Conservation (phyloP, 2,888 invertebrate genomes). For the Mayetiola destructor region DNA sequence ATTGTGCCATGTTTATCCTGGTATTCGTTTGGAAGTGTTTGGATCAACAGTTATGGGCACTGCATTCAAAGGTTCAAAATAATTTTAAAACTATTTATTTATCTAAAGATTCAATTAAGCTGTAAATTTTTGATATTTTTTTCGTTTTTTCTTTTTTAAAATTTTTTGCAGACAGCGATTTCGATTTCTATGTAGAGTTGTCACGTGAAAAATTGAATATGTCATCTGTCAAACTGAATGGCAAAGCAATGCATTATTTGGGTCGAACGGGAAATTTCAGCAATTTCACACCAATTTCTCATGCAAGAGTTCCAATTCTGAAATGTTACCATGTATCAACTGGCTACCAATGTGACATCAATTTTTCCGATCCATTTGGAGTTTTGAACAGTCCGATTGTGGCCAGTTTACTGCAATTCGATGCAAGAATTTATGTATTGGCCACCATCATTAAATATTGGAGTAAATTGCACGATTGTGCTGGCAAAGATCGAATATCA, state of each 20-base stretch:
- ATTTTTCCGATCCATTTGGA: slow-evolving; percentile 6
- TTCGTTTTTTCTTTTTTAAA: not conserved
- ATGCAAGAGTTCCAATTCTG: slow-evolving; percentile 2
- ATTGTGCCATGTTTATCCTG: not conserved
- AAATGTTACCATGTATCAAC: not conserved
- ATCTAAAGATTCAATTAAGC: too few species aligned
- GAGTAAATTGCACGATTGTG: slow-evolving; percentile 1
- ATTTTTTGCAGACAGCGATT: slow-evolving; percentile 3
- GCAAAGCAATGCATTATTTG: not conserved
- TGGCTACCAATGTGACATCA: not conserved
- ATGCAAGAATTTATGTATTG: not conserved
- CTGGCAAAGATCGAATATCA: slow-evolving; percentile 4
- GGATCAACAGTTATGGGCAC: slow-evolving; percentile 11
- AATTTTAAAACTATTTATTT: too few species aligned
- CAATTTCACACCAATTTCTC: not conserved
- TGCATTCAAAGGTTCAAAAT: slow-evolving; percentile 8
- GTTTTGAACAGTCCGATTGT: slow-evolving; percentile 5
- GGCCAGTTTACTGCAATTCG: not conserved
- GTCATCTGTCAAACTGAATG: not conserved
- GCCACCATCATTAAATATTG: slow-evolving; percentile 3
- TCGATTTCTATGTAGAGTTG: slow-evolving; percentile 11
- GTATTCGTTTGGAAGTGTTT: not conserved
- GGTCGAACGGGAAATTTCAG: not conserved
- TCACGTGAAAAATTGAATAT: not conserved
- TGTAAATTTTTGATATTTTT: not conserved